Conservation (phyloP, 2,888 invertebrate species). For the Xylota sylvarum region DNA sequence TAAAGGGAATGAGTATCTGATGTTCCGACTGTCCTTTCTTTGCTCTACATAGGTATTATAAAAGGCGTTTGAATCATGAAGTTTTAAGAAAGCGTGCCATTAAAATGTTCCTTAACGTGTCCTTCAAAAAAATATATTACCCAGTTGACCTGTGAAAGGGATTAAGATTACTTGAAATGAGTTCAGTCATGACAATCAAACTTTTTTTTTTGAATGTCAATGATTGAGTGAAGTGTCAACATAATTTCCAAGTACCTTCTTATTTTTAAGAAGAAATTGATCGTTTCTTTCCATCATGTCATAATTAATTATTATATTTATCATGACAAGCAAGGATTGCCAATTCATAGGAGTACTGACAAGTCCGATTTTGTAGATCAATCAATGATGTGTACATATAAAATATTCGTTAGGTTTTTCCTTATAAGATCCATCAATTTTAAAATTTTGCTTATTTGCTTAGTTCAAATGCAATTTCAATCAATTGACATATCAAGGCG, state of each 20-base stretch:
- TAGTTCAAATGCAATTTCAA: background rate
- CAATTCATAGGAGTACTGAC: background rate
- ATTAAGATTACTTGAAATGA: no score
- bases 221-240: slow-evolving; percentile 9
- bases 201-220: background rate
- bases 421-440: slow-evolving; percentile 10
- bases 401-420: background rate
- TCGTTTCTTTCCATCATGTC: background rate
- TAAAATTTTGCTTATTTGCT: background rate
- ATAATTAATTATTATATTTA: slow-evolving; percentile 10
- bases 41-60: no score
- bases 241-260: background rate
- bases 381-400: slow-evolving; percentile 1
- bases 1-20: no score
- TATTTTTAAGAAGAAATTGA: background rate
- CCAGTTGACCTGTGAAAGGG: no score
- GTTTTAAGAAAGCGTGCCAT: no score
- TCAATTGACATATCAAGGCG: background rate
- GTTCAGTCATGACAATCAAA: no score
- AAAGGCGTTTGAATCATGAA: no score
- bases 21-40: no score
- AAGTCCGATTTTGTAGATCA: background rate
- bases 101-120: no score
- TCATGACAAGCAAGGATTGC: background rate
- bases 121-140: no score